phyloP scores from a whole-genome alignment of 1,140 invertebrate genomes.

The Drosophila biarmipes region DNA sequence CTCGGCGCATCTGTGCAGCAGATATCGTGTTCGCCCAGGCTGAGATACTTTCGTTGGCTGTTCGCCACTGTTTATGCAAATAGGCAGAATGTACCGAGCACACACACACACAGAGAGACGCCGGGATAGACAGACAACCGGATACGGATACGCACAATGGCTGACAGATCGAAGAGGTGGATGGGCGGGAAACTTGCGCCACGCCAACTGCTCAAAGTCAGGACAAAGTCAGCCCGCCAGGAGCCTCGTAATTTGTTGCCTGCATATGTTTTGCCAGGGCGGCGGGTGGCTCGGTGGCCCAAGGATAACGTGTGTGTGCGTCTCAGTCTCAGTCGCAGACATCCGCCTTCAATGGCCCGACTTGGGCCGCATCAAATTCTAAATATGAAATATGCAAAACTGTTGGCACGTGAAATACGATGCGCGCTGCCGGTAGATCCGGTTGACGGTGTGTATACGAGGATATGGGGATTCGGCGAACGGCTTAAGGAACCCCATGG shows the following conservation, averaged over 20 bases:
- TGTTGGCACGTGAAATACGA: slow-evolving; percentile 65
- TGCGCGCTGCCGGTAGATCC: slow-evolving; percentile 11
- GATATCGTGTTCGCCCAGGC: slow-evolving; percentile 31
- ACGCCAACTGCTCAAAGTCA: slow-evolving; percentile 38
- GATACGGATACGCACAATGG: slow-evolving; percentile 24
- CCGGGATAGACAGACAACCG: slow-evolving; percentile 3
- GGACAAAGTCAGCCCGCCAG: slow-evolving; percentile 20
- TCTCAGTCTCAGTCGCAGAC: slow-evolving; percentile 6
- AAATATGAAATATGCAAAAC: slow-evolving; percentile 69
- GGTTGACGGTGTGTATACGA: background rate
- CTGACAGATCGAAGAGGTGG: slow-evolving; percentile 27
- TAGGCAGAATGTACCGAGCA: slow-evolving; percentile 34
- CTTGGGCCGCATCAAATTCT: slow-evolving; percentile 62
- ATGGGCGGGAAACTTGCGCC: slow-evolving; percentile 5
- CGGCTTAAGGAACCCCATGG: slow-evolving; percentile 14
- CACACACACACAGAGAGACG: background rate
- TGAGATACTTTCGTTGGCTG: slow-evolving; percentile 38
- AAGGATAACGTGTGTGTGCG: background rate
- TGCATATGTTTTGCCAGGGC: slow-evolving; percentile 43
- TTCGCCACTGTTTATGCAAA: slow-evolving; percentile 71
- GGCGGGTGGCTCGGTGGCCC: background rate
- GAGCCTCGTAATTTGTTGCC: slow-evolving; percentile 48
- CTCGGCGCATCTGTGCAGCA: slow-evolving; percentile 33
- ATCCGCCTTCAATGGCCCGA: slow-evolving; percentile 32
- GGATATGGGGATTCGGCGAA: slow-evolving; percentile 1